Percentiles rank a stretch among this genome's conserved stretches.
These are phyloP conservation scores for Zaprionus taronus DNA, from an alignment of 1,140 invertebrate species.

Conservation along the genomic window DNA sequence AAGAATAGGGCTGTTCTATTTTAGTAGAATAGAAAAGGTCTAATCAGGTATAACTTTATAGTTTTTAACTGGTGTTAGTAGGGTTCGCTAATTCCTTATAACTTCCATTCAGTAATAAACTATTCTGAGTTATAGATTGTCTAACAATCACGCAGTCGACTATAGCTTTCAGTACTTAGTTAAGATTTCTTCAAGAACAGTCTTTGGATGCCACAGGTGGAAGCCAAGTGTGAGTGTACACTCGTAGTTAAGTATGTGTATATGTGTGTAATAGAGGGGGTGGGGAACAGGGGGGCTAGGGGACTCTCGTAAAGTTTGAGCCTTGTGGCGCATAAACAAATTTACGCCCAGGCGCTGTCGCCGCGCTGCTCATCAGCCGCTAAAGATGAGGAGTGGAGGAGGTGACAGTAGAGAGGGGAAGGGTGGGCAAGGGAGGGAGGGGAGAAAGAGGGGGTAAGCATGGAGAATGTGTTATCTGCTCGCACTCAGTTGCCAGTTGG, in stretches of 20 bases:
- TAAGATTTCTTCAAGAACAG: too few species aligned
- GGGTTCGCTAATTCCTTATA: too few species aligned
- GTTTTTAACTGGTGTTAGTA: too few species aligned
- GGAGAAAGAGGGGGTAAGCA: not conserved
- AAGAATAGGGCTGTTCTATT: too few species aligned
- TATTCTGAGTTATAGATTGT: not conserved
- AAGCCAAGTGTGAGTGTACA: constrained; percentile 3
- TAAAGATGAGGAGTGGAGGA: not conserved
- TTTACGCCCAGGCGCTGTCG: constrained; percentile 29
- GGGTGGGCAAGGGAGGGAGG: not conserved
- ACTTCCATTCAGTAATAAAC: not conserved
- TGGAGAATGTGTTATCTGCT: constrained; percentile 69
- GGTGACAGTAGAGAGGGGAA: not conserved
- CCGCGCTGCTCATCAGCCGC: not conserved
- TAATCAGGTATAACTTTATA: too few species aligned
- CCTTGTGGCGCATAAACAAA: constrained; percentile 39
- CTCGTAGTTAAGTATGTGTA: not conserved
- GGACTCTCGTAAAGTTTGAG: not conserved
- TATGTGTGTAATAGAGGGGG: not conserved
- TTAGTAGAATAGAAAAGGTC: too few species aligned
- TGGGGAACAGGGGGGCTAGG: not conserved
- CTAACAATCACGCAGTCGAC: too few species aligned
- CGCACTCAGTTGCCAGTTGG: constrained; percentile 69
- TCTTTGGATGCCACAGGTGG: constrained; percentile 38
- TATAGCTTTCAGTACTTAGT: too few species aligned